Evolutionary conservation across 1,140 invertebrate species (phyloP).

Genomic region (Diorhabda elongata): DNA sequence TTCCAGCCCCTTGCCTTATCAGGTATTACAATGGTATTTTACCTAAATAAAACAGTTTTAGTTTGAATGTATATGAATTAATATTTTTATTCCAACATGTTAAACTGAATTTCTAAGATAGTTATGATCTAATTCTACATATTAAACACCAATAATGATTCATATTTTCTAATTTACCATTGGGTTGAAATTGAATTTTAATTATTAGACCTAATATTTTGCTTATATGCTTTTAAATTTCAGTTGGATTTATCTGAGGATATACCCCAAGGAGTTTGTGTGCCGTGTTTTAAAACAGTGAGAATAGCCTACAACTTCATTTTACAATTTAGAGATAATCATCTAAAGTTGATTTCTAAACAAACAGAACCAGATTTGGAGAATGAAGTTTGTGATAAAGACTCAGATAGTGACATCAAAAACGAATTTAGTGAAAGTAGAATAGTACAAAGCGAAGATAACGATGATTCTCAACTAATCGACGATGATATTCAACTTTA

Average conservation of each 20-base stretch:
- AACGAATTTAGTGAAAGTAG: background rate
- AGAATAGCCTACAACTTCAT: slow-evolving; percentile 22
- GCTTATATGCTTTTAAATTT: background rate
- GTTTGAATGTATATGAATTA: too few relatives aligned
- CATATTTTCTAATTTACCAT: too few relatives aligned
- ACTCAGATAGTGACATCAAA: background rate
- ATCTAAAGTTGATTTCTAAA: slow-evolving; percentile 6
- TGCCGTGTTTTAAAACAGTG: slow-evolving; percentile 18
- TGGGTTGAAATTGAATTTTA: too few relatives aligned
- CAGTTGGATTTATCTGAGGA: slow-evolving; percentile 7
- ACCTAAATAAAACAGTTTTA: too few relatives aligned
- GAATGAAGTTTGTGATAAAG: background rate
- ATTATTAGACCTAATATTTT: too few relatives aligned
- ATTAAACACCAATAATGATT: too few relatives aligned
- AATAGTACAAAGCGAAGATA: background rate
- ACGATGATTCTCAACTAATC: background rate
- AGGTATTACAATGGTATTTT: too few relatives aligned
- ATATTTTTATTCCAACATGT: too few relatives aligned
- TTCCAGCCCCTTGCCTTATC: too few relatives aligned
- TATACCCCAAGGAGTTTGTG: slow-evolving; percentile 13
- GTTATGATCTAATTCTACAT: too few relatives aligned
- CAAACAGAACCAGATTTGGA: background rate
- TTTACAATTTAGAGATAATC: slow-evolving; percentile 18
- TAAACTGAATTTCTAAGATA: too few relatives aligned
- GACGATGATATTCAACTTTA: background rate